Percentiles rank a stretch among this genome's conserved stretches.
Conservation (phyloP, 2,113 vertebrate species). For the Oncorhynchus gorbuscha region DNA sequence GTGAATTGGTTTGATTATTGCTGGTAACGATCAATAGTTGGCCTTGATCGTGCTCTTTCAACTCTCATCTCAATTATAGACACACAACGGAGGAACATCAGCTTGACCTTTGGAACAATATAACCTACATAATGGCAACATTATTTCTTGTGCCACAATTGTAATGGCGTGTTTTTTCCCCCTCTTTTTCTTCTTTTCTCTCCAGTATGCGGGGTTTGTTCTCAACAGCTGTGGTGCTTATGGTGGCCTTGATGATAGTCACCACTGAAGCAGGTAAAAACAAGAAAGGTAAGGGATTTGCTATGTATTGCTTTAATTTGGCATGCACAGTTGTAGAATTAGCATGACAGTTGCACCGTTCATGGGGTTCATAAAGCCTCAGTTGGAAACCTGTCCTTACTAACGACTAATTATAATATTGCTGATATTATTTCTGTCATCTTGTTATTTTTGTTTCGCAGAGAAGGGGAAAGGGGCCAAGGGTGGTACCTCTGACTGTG, state of each 20-base stretch:
- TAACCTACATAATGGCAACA: not conserved
- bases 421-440: not conserved
- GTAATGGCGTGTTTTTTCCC: not conserved
- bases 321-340: too few relatives aligned
- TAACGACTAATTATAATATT: too few relatives aligned
- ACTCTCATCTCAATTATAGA: not conserved
- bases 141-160: not conserved
- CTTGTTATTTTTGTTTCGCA: conserved; percentile 33
- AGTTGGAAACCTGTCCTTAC: too few relatives aligned
- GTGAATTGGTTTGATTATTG: not conserved
- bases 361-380: not conserved
- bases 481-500: conserved; percentile 74
- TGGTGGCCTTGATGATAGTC: conserved; percentile 75
- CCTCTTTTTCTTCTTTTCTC: conserved; percentile 10
- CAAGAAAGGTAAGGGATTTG: conserved; percentile 77
- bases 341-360: too few relatives aligned
- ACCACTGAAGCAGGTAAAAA: conserved; percentile 77
- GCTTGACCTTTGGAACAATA: not conserved
- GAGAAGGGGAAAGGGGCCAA: conserved; percentile 77
- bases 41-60: not conserved
- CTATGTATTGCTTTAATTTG: too few relatives aligned
- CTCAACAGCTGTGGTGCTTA: conserved; percentile 56
- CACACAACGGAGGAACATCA: not conserved
- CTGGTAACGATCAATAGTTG: not conserved
- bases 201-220: conserved; percentile 79